Base-by-base conservation (phyloP, 2,113 vertebrate species). In the Numenius arquata region DNA sequence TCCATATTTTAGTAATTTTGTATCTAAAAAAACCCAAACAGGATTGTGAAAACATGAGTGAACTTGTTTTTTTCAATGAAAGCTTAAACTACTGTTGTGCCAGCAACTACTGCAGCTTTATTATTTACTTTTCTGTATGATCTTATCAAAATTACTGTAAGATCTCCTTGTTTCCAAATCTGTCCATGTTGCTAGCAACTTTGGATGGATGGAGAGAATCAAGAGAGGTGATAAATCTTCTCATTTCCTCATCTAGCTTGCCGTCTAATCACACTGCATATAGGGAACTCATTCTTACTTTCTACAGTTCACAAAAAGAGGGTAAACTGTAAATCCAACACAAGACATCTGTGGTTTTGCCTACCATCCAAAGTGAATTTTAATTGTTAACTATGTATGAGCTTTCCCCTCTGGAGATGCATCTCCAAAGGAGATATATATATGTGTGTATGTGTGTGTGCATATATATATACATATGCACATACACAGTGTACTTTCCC, bases 401-500 rank as follows among this genome's bases (percentile, higher is more conserved):
- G 25, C 36, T 82, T 86, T 47, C 34, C 8, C 10, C 29, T 72
- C 53, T 36, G 59, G 48, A 78, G 30, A 84, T 32, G 12, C 29
- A 29, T 62, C 18, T 73, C 30, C 53, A 73, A 30, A 58, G 29
- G 17, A 45, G 12, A 38, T 27, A 32, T 4, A 30, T 43, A 30
- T 34, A 27, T 47, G 2, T 6, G 5, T 16, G 4, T 34, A 2
- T 45, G 15, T 62, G 22, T 30, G 23, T n/a, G 6, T 29, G 1
- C 8, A 34, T 34, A 1, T 11, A 12, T 21, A 9, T 15, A 5
- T 8, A 32, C 26, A 15, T 12, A 21, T 21, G 5, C 21, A 45
- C 19, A 38, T 48, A 71, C 26, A 65, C 26, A 18, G 11, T 61
- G 27, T 43, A 16, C 25, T 68, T 62, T 58, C 15, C 61, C 34